These are phyloP conservation scores for Dasyprocta punctata DNA, from an alignment of 2,113 vertebrate genomes.

Conservation along the genomic window DNA sequence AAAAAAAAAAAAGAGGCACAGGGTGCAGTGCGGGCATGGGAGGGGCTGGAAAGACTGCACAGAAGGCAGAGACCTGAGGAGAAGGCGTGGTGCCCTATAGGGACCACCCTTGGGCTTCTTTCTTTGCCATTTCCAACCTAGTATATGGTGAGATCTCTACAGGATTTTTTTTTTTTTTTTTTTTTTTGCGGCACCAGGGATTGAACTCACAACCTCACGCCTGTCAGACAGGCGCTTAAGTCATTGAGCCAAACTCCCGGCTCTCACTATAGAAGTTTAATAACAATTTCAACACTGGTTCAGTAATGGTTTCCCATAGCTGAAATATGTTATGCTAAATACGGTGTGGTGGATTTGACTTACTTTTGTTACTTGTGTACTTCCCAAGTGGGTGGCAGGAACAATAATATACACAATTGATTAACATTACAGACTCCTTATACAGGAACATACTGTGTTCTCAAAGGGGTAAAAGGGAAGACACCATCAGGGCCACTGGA, in stretches of 20 bases:
- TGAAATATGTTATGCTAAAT: slow-evolving; percentile 32
- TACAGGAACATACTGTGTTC: not conserved
- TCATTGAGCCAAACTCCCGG: too few species aligned
- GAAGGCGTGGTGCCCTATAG: not conserved
- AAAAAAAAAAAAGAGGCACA: not conserved
- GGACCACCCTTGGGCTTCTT: not conserved
- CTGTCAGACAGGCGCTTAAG: too few species aligned
- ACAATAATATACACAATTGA: not conserved
- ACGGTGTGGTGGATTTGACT: not conserved
- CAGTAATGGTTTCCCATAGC: not conserved
- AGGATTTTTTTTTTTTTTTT: too few species aligned
- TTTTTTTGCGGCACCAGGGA: too few species aligned
- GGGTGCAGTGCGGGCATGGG: not conserved
- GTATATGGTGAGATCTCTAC: not conserved
- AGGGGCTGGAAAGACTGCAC: not conserved
- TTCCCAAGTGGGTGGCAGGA: not conserved
- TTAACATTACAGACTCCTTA: not conserved
- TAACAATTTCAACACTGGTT: slow-evolving; percentile 9
- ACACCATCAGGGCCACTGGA: not conserved
- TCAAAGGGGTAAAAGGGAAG: not conserved
- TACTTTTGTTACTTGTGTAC: not conserved
- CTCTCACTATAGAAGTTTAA: too few species aligned
- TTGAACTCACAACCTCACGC: too few species aligned
- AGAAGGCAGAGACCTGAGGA: not conserved
- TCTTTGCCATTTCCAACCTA: not conserved